A percentile compares a stretch with the other conserved stretches of the same genome.
Evolutionary conservation across 1,140 invertebrate species (phyloP).

Genomic region (Chironomus striatipennis): DNA sequence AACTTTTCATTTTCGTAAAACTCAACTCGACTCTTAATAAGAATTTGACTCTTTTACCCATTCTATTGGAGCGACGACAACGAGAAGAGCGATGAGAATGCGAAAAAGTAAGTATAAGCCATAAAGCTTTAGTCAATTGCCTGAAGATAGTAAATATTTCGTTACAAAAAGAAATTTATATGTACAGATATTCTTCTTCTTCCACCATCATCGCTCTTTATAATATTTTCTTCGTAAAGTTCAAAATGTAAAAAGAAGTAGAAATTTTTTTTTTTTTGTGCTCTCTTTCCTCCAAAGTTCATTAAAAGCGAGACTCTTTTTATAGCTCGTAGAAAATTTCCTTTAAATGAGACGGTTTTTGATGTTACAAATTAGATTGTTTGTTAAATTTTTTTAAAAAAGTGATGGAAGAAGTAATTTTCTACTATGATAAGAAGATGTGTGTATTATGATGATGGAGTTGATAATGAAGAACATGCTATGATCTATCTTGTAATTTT

Average conservation of each 20-base stretch:
- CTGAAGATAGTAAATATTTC: constrained; percentile 9
- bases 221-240: too few relatives aligned
- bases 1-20: too few relatives aligned
- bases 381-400: background rate
- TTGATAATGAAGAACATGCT: too few relatives aligned
- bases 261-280: background rate
- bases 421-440: too few relatives aligned
- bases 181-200: background rate
- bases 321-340: background rate
- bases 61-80: background rate
- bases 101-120: constrained; percentile 12
- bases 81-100: background rate
- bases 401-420: too few relatives aligned
- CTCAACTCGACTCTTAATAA: background rate
- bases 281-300: background rate
- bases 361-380: constrained; percentile 2
- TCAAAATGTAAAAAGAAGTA: background rate
- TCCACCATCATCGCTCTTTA: background rate
- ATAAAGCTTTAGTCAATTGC: constrained; percentile 13
- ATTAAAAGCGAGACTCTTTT: constrained; percentile 13
- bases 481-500: too few relatives aligned
- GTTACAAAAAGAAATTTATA: constrained; percentile 15
- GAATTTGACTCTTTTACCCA: background rate
- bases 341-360: background rate
- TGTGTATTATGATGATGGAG: too few relatives aligned